Base-by-base conservation (phyloP, 2,113 vertebrate genomes). In the Siniperca knerii region DNA sequence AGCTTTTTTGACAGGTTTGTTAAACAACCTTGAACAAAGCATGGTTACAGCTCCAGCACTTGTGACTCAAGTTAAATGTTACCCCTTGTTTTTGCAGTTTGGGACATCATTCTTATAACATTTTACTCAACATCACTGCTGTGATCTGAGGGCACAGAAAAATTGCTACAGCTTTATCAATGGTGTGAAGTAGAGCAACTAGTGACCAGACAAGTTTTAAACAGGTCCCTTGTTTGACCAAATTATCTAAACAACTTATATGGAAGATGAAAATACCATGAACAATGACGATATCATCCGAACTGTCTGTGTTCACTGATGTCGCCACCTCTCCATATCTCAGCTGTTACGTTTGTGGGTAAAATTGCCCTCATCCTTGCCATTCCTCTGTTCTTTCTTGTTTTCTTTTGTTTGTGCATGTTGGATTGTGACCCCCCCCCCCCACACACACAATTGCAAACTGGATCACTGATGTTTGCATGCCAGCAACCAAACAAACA, bases 381-480 rank as follows among this genome's bases (percentile, higher is more conserved):
- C 44, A 12, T 46, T 46, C 46, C 46, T 15, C 46, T 48, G 46
- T 15, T 48, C 46, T 46, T 46, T 12, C 44, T 48, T 48, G 46
- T 48, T 48, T 16, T 48, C 46, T 16, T 16, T 48, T n/a, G 9
- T 42, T 42, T 42, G 8, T 8, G 20, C 20, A 71, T 37, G 16
- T 8, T 52, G 18, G 40, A 46, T 44, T 74, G 55, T 42, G 57
- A 75, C 46, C 15, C 46, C 46, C 44, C 11, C 12, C 44, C 44
- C 44, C 12, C 9, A 57, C 44, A 62, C 37, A n/a, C 20, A 69
- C 21, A 29, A 29, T 29, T 29, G 29, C 29, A 29, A 29, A 29
- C 29, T 29, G 90, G 86, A 90, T 93, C 92, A 84, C 92, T 92
- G 89, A 29, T 89, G 90, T 87, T 89, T 79, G 23, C 82, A 82